These are phyloP conservation scores for Rousettus madagascariensis DNA, from an alignment of 2,797 vertebrate genomes.

Conservation along the genomic window DNA sequence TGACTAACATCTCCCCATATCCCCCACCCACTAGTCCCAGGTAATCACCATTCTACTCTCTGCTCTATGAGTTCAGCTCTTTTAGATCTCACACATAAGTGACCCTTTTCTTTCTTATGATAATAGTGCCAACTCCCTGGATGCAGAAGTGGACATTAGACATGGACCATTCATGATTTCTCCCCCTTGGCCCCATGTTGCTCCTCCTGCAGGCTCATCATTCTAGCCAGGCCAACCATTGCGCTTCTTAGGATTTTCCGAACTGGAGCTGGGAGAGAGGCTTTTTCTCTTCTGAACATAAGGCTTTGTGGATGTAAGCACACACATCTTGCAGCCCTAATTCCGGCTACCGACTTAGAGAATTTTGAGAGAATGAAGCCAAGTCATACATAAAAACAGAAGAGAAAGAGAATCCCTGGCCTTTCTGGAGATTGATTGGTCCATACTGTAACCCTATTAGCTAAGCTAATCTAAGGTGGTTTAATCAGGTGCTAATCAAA, in stretches of 20 bases:
- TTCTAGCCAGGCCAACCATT: not conserved
- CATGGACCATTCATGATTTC: not conserved
- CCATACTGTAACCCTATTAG: not conserved
- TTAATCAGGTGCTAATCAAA: not conserved
- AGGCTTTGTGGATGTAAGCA: not conserved
- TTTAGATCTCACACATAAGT: not conserved
- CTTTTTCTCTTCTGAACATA: not conserved
- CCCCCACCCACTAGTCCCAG: not conserved
- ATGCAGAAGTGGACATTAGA: no score
- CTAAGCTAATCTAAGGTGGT: not conserved
- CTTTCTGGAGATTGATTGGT: not conserved
- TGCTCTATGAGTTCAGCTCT: not conserved
- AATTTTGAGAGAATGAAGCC: not conserved
- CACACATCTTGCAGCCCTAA: not conserved
- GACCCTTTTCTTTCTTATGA: not conserved
- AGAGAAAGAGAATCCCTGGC: not conserved
- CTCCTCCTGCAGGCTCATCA: accelerated
- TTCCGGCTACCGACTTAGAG: not conserved
- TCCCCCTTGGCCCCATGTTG: not conserved
- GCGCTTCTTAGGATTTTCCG: not conserved
- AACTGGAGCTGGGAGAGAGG: not conserved
- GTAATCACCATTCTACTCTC: not conserved
- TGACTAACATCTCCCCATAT: not conserved
- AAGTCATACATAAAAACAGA: not conserved
- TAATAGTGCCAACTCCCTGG: not conserved